A percentile compares a stretch with the other conserved stretches of the same genome.
These are phyloP conservation scores for Rhagoletis pomonella DNA, from an alignment of 1,140 invertebrate species.

Conservation along the genomic window DNA sequence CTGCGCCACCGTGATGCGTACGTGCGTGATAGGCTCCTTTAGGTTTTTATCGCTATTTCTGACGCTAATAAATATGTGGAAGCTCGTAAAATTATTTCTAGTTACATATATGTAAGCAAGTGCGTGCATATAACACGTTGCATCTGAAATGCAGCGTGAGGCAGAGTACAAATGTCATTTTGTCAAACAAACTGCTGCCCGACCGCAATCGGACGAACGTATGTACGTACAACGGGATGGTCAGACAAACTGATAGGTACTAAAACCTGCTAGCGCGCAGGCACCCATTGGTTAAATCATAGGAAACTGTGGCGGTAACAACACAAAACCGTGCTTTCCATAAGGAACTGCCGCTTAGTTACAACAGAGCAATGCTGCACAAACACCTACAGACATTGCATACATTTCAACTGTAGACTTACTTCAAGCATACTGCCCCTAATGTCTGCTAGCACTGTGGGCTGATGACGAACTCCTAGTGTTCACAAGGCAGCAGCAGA, in stretches of 20 bases:
- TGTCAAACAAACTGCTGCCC: slow-evolving; percentile 28
- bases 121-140: background rate
- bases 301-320: background rate
- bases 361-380: background rate
- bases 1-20: background rate
- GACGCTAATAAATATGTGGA: background rate
- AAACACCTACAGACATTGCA: slow-evolving; percentile 37
- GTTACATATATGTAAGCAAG: too few relatives aligned
- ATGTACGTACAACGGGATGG: too few relatives aligned
- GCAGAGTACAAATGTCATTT: slow-evolving; percentile 35
- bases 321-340: background rate
- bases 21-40: background rate
- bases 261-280: background rate
- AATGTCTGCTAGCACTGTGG: background rate
- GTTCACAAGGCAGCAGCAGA: too few relatives aligned
- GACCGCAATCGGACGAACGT: background rate
- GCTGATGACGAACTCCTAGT: background rate
- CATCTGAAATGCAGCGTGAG: slow-evolving; percentile 18
- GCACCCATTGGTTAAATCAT: slow-evolving; percentile 42
- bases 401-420: background rate
- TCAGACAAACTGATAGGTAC: background rate
- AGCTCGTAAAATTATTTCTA: background rate
- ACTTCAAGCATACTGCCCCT: background rate
- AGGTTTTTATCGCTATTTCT: background rate
- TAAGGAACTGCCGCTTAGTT: background rate